Base-by-base conservation (phyloP, 2,888 invertebrate species). In the Euphydryas editha region DNA sequence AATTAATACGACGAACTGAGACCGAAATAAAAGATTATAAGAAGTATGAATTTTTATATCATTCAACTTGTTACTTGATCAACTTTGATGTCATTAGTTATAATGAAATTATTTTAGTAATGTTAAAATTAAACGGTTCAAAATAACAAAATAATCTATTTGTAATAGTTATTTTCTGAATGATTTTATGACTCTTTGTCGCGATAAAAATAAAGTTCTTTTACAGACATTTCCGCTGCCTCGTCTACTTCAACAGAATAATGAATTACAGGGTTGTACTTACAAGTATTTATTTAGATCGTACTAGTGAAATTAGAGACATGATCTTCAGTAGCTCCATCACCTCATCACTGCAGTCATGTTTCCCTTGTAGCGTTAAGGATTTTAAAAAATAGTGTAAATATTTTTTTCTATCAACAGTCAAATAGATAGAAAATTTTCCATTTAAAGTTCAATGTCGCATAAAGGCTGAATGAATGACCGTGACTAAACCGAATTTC, bases 251-350 rank as follows among this genome's bases (percentile, higher is more conserved):
- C 70, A 70, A 71, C 62, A 46, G 58, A 49, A 13, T n/a, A 55
- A 70, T 56, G 36, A 68, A 30, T 30, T 65, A 70, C 72, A 69
- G 70, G 81, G 77, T 82, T 84, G 82, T 84, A 84, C 82, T 83
- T 86, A 81, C 78, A 76, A 83, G 81, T 88, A 88, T 87, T 87
- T 88, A 88, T 85, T 84, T 83, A 82, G 81, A 73, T 76, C 78
- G 76, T 76, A 72, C 76, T 84, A 84, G 81, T 69, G 68, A 78
- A 74, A 76, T 74, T 78, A 75, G 71, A 72, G 70, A 62, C 60
- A 49, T 67, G 73, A 77, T 76, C 76, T 66, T 65, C 54, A 54
- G 42, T 65, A 61, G 21, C 61, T 6, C 39, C 67, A 62, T 54
- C 62, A 70, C 72, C 70, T 72, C 73, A 68, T 59, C 42, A 54